phyloP scores from a whole-genome alignment of 2,113 vertebrate genomes.

The Callospermophilus lateralis region DNA sequence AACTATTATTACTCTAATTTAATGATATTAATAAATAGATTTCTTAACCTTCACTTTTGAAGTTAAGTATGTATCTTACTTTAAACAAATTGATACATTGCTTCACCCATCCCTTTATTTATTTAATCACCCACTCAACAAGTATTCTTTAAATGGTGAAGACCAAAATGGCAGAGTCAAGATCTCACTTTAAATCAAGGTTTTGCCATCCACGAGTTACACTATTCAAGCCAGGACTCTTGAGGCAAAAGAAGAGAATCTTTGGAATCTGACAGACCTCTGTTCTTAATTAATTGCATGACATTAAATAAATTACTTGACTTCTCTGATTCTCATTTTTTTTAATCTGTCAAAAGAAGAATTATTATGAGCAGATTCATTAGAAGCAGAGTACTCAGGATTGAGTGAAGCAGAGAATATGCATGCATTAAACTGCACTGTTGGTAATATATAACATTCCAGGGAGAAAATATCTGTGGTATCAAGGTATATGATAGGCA shows the following conservation, averaged over 20 bases:
- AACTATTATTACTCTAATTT: background rate
- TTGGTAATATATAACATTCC: too few species aligned
- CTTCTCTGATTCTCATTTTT: background rate
- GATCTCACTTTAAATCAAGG: background rate
- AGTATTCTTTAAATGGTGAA: background rate
- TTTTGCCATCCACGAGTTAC: background rate
- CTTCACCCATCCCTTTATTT: background rate
- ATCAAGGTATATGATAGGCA: background rate
- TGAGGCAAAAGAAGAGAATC: background rate
- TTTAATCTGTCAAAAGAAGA: background rate
- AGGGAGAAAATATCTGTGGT: background rate
- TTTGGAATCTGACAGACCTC: background rate
- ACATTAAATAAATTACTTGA: background rate
- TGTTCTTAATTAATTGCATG: background rate
- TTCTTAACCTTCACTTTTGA: background rate
- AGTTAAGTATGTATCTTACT: background rate
- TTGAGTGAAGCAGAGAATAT: background rate
- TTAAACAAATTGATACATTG: background rate
- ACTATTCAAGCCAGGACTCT: background rate
- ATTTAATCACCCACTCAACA: background rate
- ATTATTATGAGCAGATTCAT: background rate
- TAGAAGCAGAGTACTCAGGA: background rate
- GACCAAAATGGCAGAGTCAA: background rate
- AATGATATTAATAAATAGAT: background rate
- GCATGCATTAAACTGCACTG: too few species aligned